Evolutionary conservation across 2,888 invertebrate species (phyloP), one percentile per base, ranked within the genome.

Genomic region (Mesoligia furuncula): DNA sequence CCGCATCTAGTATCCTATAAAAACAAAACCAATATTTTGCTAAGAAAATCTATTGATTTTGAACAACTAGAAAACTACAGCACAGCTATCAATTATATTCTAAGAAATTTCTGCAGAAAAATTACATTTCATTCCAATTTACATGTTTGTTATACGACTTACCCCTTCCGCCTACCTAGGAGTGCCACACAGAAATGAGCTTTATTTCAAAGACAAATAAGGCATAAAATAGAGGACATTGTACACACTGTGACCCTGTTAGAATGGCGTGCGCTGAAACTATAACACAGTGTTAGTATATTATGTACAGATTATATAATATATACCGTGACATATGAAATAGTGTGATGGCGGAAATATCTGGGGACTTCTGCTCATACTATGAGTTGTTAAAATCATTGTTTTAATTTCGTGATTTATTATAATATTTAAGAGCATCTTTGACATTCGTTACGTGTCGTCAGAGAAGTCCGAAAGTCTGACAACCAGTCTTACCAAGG

Each of bases 221-320:
- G 73, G 61, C 72, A 80, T 75, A 86, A 81, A 85, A 85, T 83
- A 83, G 17, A 84, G 77, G 81, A 86, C 13, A 83, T 79, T 81
- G 83, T 88, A 91, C 88, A 92, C 90, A 94, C 93, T 94, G 93
- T 93, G 94, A 93, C 94, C 93, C 92, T 81, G 87, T 90, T 91
- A 92, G 88, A 66, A 81, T 88, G 88, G 77, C 80, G 85, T 79
- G 85, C 87, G 90, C 92, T 92, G 92, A 88, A 91, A 92, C 80
- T 83, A 79, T 85, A 84, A 87, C 77, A 85, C 71, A 79, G 70
- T 86, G 91, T 91, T 90, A 90, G 90, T 90, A 81, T 80, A 81
- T 77, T 84, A 84, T 83, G 64, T 84, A 85, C 77, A 78, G 13
- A 45, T 39, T n/a, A 67, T 61, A 74, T 72, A 67, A 81, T 87